These are phyloP conservation scores for Drosophila athabasca DNA, from an alignment of 1,140 invertebrate species.

Conservation along the genomic window DNA sequence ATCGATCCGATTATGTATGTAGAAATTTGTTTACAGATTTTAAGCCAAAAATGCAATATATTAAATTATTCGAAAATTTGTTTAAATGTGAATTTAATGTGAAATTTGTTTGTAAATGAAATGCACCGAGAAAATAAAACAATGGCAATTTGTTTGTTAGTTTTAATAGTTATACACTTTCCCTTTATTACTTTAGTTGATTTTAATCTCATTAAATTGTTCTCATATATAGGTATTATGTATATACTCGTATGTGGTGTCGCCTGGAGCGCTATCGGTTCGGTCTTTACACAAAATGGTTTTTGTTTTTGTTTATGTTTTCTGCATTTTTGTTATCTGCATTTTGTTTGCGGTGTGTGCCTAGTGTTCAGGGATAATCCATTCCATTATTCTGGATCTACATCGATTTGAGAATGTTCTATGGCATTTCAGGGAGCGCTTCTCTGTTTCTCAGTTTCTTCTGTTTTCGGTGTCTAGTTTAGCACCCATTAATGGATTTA, in stretches of 20 bases:
- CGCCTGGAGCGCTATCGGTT: slow-evolving; percentile 47
- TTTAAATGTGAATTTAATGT: slow-evolving; percentile 10
- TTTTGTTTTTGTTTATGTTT: too few species aligned
- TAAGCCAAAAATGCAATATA: slow-evolving; percentile 42
- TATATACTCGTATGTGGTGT: slow-evolving; percentile 51
- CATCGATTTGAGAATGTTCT: slow-evolving; percentile 49
- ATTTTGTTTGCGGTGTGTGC: slow-evolving; percentile 38
- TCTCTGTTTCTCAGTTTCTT: slow-evolving; percentile 10
- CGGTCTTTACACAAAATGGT: slow-evolving; percentile 65
- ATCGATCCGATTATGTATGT: slow-evolving; percentile 20
- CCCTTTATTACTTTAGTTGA: slow-evolving; percentile 78
- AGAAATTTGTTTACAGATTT: slow-evolving; percentile 33
- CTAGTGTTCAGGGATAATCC: slow-evolving; percentile 23
- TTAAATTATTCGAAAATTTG: slow-evolving; percentile 34
- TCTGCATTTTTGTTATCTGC: too few species aligned
- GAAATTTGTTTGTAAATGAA: slow-evolving; percentile 39
- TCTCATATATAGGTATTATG: slow-evolving; percentile 65
- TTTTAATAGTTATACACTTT: slow-evolving; percentile 82
- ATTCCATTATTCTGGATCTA: slow-evolving; percentile 25
- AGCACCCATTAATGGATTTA: too few species aligned
- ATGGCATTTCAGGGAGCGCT: slow-evolving; percentile 31
- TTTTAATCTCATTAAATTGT: slow-evolving; percentile 78
- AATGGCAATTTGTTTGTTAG: slow-evolving; percentile 49
- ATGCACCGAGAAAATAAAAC: slow-evolving; percentile 18
- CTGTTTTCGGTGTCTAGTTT: slow-evolving; percentile 4